Evolutionary conservation across 2,113 vertebrate genomes (phyloP), one percentile per base, ranked within the genome.

Genomic region (Engystomops pustulosus): DNA sequence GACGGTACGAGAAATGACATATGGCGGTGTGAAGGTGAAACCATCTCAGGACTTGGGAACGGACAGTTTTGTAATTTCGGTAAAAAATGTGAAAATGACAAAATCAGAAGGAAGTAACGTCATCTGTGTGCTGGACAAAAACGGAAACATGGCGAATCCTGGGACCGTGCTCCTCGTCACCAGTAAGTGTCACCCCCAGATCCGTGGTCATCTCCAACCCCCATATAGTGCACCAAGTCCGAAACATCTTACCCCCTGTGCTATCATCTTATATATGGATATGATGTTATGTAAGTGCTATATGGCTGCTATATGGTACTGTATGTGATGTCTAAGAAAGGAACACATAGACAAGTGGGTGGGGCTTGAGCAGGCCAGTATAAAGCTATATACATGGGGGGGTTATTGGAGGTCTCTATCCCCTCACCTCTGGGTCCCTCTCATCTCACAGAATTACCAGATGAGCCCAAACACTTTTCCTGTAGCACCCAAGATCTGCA

Each of bases 401-500:
- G n/a, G n/a, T 45, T 11, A 11, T 45, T 6, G 44, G 25, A 25
- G 4, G 10, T 27, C 55, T 60, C 55, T 9, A 5, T 30, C 25
- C n/a, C 14, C 4, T 62, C 58, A 62, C 27, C 14, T 30, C 2
- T 67, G 62, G 6, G 3, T 58, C 55, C 1, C 18, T 20, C 0
- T 67, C 84, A 11, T 72, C n/a, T n/a, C 71, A 88, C 71, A 93
- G 94, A 86, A 70, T 70, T 88, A 9, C 91, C 94, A n/a, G 87
- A 91, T 58, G 67, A 67, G 41, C 93, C 93, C 77, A 65, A 82
- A 58, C n/a, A 91, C 68, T 86, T 95, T 85, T 91, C 85, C 44
- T 95, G 94, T 86, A 86, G 93, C 84, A 94, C 93, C 17, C 87
- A 2, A 78, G 91, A 95, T 79, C 68, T 93, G 49, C 85, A 53